These are phyloP conservation scores for Misgurnus mizolepis DNA, from an alignment of 2,113 vertebrate genomes.

Conservation along the genomic window DNA sequence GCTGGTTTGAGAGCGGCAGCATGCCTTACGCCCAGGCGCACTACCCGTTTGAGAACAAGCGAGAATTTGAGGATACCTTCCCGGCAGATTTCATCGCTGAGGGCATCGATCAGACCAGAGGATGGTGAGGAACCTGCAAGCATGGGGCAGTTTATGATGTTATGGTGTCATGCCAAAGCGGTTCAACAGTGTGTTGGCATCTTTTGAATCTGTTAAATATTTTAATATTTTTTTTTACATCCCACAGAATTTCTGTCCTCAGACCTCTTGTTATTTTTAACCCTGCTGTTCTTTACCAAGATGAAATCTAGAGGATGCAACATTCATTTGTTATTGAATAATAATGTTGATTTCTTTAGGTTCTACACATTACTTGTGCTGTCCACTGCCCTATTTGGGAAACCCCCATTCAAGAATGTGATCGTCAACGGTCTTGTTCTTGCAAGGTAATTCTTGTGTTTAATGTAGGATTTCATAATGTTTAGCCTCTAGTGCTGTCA, in stretches of 20 bases:
- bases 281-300: too few species aligned
- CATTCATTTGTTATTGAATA: neutral
- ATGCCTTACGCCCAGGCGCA: slow-evolving; percentile 98
- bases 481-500: slow-evolving; percentile 26
- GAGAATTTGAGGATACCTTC: slow-evolving; percentile 91
- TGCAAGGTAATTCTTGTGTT: slow-evolving; percentile 79
- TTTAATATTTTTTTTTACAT: too few species aligned
- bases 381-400: slow-evolving; percentile 94
- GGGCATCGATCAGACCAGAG: slow-evolving; percentile 96
- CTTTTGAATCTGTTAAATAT: too few species aligned
- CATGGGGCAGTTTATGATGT: neutral
- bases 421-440: slow-evolving; percentile 95
- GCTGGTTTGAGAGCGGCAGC: slow-evolving; percentile 98
- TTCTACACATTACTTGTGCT: slow-evolving; percentile 96
- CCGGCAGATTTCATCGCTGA: slow-evolving; percentile 98
- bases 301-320: neutral
- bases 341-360: slow-evolving; percentile 69
- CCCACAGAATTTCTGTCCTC: too few species aligned
- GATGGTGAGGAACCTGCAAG: slow-evolving; percentile 78
- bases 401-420: slow-evolving; percentile 95
- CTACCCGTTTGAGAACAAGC: slow-evolving; percentile 92
- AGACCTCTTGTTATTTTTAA: too few species aligned
- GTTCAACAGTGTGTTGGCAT: too few species aligned
- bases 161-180: too few species aligned
- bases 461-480: slow-evolving; percentile 20